Percentiles rank a stretch among this genome's conserved stretches.
Evolutionary conservation across 2,113 vertebrate species (phyloP).

Genomic region (Callipepla californica): DNA sequence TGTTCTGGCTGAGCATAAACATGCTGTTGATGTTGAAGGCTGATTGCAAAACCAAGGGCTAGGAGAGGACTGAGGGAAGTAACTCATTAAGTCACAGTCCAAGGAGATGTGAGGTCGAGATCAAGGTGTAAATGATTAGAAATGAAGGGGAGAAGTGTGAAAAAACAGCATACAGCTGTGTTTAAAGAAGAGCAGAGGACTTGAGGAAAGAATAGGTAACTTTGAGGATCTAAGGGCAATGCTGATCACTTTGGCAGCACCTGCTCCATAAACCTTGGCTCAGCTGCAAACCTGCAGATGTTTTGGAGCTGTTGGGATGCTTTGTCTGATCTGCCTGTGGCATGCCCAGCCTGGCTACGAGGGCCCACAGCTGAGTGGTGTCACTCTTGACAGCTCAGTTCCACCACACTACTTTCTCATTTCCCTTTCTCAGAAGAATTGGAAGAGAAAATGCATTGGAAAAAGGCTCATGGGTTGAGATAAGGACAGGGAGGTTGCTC

Average conservation of each 20-base stretch:
- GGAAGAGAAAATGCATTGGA: not conserved
- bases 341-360: not conserved
- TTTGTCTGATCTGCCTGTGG: not conserved
- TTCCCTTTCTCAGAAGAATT: not conserved
- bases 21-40: not conserved
- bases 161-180: accelerated
- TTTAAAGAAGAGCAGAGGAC: not conserved
- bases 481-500: not conserved
- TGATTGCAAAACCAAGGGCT: not conserved
- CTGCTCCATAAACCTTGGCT: not conserved
- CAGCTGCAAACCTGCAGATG: not conserved
- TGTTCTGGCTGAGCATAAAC: not conserved
- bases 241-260: accelerated
- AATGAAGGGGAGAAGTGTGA: not conserved
- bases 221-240: not conserved
- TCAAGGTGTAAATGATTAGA: not conserved
- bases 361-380: not conserved
- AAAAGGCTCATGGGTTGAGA: not conserved
- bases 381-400: not conserved
- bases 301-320: not conserved
- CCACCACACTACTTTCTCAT: not conserved
- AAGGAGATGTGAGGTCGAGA: not conserved
- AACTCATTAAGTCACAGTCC: not conserved
- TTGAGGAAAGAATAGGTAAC: not conserved
- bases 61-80: not conserved